Conservation (phyloP, 2,113 vertebrate species). For the Lampris incognitus region DNA sequence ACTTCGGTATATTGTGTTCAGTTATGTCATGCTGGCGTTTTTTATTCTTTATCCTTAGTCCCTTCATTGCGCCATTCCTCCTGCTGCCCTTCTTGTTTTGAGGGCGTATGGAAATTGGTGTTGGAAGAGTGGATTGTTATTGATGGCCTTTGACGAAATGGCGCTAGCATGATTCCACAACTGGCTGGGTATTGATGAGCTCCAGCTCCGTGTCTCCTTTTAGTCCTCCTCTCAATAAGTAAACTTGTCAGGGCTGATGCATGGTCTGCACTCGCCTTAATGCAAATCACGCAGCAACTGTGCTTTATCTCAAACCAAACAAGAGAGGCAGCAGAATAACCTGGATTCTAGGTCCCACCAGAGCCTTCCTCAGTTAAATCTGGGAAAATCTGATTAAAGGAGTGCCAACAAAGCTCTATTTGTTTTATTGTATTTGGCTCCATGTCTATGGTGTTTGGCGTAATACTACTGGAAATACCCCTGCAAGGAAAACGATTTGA, state of each 20-base stretch:
- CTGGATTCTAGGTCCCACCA: slow-evolving; percentile 41
- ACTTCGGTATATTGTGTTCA: too few species aligned
- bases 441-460: slow-evolving; percentile 42
- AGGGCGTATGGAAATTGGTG: slow-evolving; percentile 17
- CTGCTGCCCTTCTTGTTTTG: slow-evolving; percentile 5
- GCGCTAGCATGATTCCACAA: slow-evolving; percentile 30
- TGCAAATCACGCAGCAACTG: slow-evolving; percentile 60
- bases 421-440: slow-evolving; percentile 39
- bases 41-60: too few species aligned
- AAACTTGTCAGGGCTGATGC: slow-evolving; percentile 74
- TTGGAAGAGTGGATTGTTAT: slow-evolving; percentile 31
- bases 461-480: slow-evolving; percentile 36
- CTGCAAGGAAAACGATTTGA: slow-evolving; percentile 24
- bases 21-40: too few species aligned
- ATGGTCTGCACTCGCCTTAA: slow-evolving; percentile 55
- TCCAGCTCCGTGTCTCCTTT: not conserved
- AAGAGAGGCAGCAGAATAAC: slow-evolving; percentile 54
- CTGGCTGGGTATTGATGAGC: slow-evolving; percentile 68
- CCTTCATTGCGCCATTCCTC: not conserved
- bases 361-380: slow-evolving; percentile 30
- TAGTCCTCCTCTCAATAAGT: slow-evolving; percentile 27
- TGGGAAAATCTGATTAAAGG: slow-evolving; percentile 54
- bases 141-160: slow-evolving; percentile 55
- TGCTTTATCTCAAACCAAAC: slow-evolving; percentile 69
- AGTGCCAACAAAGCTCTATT: slow-evolving; percentile 31